A percentile compares a stretch with the other conserved stretches of the same genome.
phyloP scores from a whole-genome alignment of 92 coral and sea anemone species.

The Parazoanthus darwini region DNA sequence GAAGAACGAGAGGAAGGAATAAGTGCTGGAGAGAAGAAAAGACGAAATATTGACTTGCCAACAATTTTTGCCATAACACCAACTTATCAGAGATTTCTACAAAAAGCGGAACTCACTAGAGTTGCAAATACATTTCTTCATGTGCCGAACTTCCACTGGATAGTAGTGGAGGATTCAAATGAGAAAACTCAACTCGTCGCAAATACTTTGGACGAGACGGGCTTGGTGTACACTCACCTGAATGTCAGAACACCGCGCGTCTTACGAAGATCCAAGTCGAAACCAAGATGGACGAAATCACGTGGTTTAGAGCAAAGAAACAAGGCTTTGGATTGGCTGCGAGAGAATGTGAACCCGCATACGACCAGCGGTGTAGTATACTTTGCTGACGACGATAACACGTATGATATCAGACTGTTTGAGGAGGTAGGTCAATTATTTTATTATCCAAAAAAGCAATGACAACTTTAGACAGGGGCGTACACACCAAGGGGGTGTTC shows the following conservation, averaged over 20 bases:
- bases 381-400: conserved; percentile 94
- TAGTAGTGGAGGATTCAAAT: conserved; percentile 81
- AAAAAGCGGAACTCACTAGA: conserved; percentile 89
- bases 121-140: conserved; percentile 76
- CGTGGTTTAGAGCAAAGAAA: conserved; percentile 92
- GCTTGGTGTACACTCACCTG: conserved; percentile 75
- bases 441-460: no score
- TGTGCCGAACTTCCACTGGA: conserved; percentile 87
- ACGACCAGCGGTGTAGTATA: conserved; percentile 83
- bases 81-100: conserved; percentile 78
- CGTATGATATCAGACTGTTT: conserved; percentile 80
- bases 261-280: conserved; percentile 60
- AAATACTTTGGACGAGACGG: conserved; percentile 56
- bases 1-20: conserved; percentile 27
- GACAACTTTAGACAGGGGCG: no score
- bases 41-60: conserved; percentile 60
- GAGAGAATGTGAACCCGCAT: conserved; percentile 63
- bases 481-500: no score
- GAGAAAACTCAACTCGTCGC: conserved; percentile 69
- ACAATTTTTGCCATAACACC: conserved; percentile 87
- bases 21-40: conserved; percentile 26
- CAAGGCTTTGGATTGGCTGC: conserved; percentile 75
- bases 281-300: conserved; percentile 86
- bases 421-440: conserved; percentile 68
- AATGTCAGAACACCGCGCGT: conserved; percentile 72